Evolutionary conservation across 2,797 vertebrate genomes (phyloP).

Genomic region (Enteromius mattozi): DNA sequence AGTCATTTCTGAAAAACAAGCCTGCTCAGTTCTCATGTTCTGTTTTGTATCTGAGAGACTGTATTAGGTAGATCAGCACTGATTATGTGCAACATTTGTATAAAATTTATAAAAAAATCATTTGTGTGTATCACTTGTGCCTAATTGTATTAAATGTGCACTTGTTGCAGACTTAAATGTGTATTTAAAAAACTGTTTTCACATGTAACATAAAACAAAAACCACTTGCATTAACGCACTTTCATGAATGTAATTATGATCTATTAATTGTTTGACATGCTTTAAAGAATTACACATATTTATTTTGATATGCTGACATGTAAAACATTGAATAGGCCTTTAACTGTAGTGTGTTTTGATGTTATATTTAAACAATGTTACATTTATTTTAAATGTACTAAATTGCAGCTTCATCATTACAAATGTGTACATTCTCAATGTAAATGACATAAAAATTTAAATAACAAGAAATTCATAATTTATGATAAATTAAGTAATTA

Average conservation of each 20-base stretch:
- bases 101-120: background rate
- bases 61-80: too few relatives aligned
- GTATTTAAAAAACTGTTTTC: background rate
- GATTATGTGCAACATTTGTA: background rate
- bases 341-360: background rate
- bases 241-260: background rate
- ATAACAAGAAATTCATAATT: too few relatives aligned
- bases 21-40: background rate
- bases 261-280: background rate
- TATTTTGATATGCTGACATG: background rate
- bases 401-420: background rate
- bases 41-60: background rate
- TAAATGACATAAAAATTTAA: background rate
- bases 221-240: background rate
- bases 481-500: background rate
- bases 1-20: slow-evolving; percentile 40
- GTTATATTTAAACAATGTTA: background rate
- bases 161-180: background rate
- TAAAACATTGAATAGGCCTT: background rate
- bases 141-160: background rate
- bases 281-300: background rate
- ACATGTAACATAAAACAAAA: background rate
- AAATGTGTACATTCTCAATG: background rate
- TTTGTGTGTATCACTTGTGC: background rate
- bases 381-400: background rate